A percentile compares a stretch with the other conserved stretches of the same genome.
Evolutionary conservation across 2,113 vertebrate species (phyloP).

Genomic region (Colius striatus): DNA sequence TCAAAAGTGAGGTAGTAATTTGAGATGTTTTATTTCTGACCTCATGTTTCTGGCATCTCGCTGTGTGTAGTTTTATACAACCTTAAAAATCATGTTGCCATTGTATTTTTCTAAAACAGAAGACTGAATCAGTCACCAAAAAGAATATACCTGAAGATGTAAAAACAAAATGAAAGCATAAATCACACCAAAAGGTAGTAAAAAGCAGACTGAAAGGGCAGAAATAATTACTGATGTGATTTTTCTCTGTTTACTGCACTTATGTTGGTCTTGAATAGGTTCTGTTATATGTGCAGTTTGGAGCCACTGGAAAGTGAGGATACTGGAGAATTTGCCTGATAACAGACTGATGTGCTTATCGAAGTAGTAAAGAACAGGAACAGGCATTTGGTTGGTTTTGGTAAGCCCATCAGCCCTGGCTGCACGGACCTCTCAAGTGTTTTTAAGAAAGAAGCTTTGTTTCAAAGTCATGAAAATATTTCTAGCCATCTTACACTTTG

Average conservation of each 20-base stretch:
- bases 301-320: not conserved
- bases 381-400: not conserved
- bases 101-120: not conserved
- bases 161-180: not conserved
- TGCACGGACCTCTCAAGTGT: fast-evolving
- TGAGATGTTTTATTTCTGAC: not conserved
- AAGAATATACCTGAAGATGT: not conserved
- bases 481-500: not conserved
- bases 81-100: not conserved
- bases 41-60: not conserved
- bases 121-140: not conserved
- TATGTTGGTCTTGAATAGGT: not conserved
- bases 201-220: not conserved
- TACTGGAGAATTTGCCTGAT: not conserved
- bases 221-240: not conserved
- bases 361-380: not conserved
- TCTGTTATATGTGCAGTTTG: not conserved
- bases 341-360: not conserved
- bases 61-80: not conserved
- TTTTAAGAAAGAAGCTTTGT: not conserved
- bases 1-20: constrained; percentile 46
- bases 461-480: not conserved
- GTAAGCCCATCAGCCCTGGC: not conserved
- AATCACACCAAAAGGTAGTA: not conserved
- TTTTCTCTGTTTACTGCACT: not conserved